Base-by-base conservation (phyloP, 2,797 vertebrate genomes). In the Steatocranus sp. region DNA sequence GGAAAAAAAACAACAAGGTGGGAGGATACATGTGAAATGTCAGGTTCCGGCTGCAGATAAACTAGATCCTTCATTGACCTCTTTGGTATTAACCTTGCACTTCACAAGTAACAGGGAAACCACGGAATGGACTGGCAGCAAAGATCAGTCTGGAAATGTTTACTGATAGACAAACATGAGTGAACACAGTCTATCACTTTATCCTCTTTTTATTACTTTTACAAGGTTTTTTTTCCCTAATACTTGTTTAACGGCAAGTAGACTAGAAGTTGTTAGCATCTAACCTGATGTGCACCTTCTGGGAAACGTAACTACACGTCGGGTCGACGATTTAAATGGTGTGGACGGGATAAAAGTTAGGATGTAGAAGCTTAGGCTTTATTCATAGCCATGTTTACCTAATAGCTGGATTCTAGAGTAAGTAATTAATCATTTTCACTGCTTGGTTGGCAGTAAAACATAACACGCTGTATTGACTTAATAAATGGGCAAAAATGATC, bases 31-130 rank as follows among this genome's bases (percentile, higher is more conserved):
- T 87, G 84, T 80, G 20, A 78, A 79, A 80, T 78, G 54, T 86
- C 79, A 90, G 76, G 63, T 82, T 84, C 38, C 41, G 20, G 61
- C 50, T 75, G 56, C 74, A 80, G 88, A 84, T 87, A 83, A 85
- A 83, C 58, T 74, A 63, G 34, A 78, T 76, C 80, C 58, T 79
- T 53, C 30, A 38, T 5, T 76, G 73, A 86, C 78, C 79, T 83
- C 34, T 14, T 66, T 58, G 61, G 38, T 4, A 18, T 76, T 49
- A 23, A 53, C 20, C 53, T 34, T 15, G 23, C 46, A 53, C 54
- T 34, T 78, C 27, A 48, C 17, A 49, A 23, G 66, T 51, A 46
- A 48, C 1, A 32, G 51, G 12, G 9, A 38, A 78, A 73, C 32
- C 27, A 27, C 9, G 1, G 41, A 4, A 48, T 6, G 17, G 68